Evolutionary conservation across 2,113 vertebrate species (phyloP).

Genomic region (Mixornis gularis): DNA sequence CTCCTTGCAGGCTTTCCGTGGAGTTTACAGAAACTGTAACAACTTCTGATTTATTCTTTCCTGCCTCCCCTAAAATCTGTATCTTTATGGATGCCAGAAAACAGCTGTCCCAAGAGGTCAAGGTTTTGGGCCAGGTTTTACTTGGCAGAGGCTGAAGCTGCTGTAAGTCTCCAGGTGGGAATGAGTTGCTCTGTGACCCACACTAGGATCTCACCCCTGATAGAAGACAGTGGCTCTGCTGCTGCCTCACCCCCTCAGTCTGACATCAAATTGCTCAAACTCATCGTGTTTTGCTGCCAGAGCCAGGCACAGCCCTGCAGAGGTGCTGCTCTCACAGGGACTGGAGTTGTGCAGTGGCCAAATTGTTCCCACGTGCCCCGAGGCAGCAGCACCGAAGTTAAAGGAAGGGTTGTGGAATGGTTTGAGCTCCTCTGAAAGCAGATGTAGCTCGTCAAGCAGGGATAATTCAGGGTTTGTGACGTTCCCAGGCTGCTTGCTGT

Average conservation of each 20-base stretch:
- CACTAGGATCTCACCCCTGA: neutral
- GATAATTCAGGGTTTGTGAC: neutral
- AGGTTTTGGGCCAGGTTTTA: neutral
- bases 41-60: slow-evolving; percentile 49
- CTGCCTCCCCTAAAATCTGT: slow-evolving; percentile 12
- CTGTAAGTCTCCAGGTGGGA: neutral
- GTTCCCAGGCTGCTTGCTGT: neutral
- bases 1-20: neutral
- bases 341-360: neutral
- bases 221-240: neutral
- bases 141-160: neutral
- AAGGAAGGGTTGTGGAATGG: neutral
- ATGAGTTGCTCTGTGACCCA: neutral
- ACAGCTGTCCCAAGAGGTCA: neutral
- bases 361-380: fast-evolving
- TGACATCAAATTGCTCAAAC: neutral
- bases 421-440: neutral
- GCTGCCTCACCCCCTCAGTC: neutral
- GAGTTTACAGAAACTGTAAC: slow-evolving; percentile 19
- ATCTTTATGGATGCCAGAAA: neutral
- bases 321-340: neutral
- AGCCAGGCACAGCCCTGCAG: neutral
- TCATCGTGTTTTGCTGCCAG: neutral
- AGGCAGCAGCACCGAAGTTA: neutral
- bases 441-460: neutral